Evolutionary conservation across 1,140 invertebrate genomes (phyloP), one percentile per base, ranked within the genome.

Genomic region (Papilio xuthus): DNA sequence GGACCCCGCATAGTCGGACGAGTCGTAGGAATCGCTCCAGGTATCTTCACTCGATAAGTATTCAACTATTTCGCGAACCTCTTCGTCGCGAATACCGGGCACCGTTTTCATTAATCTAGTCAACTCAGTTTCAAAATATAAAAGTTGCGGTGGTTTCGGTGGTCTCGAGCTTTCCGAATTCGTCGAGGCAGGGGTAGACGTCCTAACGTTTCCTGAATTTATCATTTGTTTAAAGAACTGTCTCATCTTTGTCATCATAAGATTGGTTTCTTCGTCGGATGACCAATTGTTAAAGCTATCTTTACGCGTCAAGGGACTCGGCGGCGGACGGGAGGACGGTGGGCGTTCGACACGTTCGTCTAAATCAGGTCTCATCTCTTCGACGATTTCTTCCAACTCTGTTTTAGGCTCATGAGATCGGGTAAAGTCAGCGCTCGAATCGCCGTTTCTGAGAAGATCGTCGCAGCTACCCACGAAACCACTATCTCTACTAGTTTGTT

Each of bases 261-360:
- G 90, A 90, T 98, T 98, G 0, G 98, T 98, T 92, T 98, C 98
- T 89, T 98, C 97, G 87, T 98, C 97, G 0, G 97, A 98, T 63
- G 97, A 98, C 97, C 97, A 98, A 85, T 98, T 98, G 87, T 98
- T 98, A 90, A 98, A 98, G 86, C 97, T 98, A 89, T 98, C 97
- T 90, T 98, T 98, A 41, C 97, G 95, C 6, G 96, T 96, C 0
- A 98, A 87, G 12, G 95, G 95, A 32, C 94, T 95, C 23, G 93
- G 91, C 50, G 94, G 94, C 76, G 94, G 94, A 76, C 89, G 89
- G 20, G 89, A 92, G 10, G 88, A 85, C 7, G 89, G 85, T 50
- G 91, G 88, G 67, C 87, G 82, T 79, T 94, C 93, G 63, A 89
- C 77, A 32, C 94, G 93, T 83, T 94, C 92, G 74, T 95, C 89